Evolutionary conservation across 2,888 invertebrate genomes (phyloP).

Genomic region (Erebia palarica): DNA sequence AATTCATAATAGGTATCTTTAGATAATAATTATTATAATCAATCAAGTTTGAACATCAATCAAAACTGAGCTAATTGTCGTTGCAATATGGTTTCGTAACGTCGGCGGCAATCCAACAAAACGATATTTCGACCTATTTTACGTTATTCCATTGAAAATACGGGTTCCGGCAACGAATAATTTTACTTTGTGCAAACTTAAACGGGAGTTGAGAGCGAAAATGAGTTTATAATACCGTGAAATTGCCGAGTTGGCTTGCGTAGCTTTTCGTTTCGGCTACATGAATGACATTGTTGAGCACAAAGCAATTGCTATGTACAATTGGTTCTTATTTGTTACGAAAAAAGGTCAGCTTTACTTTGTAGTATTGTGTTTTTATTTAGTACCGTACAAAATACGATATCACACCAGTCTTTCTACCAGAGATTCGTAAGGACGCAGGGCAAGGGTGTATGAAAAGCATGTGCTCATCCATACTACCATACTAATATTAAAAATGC

Average conservation of each 20-base stretch:
- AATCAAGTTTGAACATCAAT: slow-evolving; percentile 37
- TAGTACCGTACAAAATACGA: too few species aligned
- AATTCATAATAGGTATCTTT: background rate
- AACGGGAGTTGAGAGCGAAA: slow-evolving; percentile 46
- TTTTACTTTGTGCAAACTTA: slow-evolving; percentile 54
- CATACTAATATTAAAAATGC: too few species aligned
- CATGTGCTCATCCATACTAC: too few species aligned
- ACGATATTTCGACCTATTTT: slow-evolving; percentile 49
- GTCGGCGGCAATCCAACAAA: slow-evolving; percentile 39
- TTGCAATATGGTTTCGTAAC: slow-evolving; percentile 28
- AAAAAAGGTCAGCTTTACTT: slow-evolving; percentile 12
- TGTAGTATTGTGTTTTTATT: background rate
- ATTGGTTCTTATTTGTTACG: slow-evolving; percentile 27
- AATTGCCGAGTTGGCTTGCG: slow-evolving; percentile 52
- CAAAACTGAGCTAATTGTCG: slow-evolving; percentile 38
- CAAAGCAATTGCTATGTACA: slow-evolving; percentile 31
- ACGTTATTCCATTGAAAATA: slow-evolving; percentile 45
- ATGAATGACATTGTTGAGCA: slow-evolving; percentile 37
- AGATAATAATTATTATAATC: slow-evolving; percentile 4
- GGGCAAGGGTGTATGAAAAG: too few species aligned
- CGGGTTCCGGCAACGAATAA: slow-evolving; percentile 50
- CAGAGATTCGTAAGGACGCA: too few species aligned
- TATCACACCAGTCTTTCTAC: too few species aligned
- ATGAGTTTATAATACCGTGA: slow-evolving; percentile 62
- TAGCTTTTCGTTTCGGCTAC: slow-evolving; percentile 36